Percentiles rank a stretch among this genome's conserved stretches.
Conservation (phyloP, 1,140 invertebrate genomes). For the Bombus polaris region DNA sequence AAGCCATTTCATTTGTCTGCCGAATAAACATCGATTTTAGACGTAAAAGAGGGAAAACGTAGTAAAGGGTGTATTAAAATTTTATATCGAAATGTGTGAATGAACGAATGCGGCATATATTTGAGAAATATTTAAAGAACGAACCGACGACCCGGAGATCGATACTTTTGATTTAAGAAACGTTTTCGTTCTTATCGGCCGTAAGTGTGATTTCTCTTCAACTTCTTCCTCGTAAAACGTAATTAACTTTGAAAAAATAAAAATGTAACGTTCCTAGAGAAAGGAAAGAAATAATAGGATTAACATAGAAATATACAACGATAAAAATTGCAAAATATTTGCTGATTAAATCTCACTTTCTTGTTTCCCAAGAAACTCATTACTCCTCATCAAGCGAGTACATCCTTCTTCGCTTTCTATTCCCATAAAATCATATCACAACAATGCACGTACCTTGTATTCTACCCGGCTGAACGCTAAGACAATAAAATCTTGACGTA, state of each 20-base stretch:
- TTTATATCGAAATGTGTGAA: background rate
- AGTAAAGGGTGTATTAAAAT: background rate
- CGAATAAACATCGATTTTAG: background rate
- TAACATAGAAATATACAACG: background rate
- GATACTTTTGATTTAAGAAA: background rate
- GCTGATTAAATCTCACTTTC: background rate
- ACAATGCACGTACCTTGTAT: background rate
- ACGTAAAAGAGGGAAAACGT: background rate
- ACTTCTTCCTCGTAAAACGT: background rate
- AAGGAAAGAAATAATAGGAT: background rate
- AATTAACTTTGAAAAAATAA: background rate
- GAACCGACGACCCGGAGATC: background rate
- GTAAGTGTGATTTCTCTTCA: background rate
- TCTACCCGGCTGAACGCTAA: too few species aligned
- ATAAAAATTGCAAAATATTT: background rate
- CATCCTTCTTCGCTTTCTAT: slow-evolving; percentile 4
- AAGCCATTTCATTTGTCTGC: background rate
- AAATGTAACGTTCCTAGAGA: background rate
- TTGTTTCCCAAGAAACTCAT: background rate
- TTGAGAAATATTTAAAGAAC: too few species aligned
- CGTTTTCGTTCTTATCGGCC: too few species aligned
- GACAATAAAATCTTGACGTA: background rate
- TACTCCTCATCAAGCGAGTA: background rate
- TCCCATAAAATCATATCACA: background rate
- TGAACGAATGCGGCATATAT: too few species aligned